phyloP scores from a whole-genome alignment of 1,140 invertebrate species.

The Ips typographus region DNA sequence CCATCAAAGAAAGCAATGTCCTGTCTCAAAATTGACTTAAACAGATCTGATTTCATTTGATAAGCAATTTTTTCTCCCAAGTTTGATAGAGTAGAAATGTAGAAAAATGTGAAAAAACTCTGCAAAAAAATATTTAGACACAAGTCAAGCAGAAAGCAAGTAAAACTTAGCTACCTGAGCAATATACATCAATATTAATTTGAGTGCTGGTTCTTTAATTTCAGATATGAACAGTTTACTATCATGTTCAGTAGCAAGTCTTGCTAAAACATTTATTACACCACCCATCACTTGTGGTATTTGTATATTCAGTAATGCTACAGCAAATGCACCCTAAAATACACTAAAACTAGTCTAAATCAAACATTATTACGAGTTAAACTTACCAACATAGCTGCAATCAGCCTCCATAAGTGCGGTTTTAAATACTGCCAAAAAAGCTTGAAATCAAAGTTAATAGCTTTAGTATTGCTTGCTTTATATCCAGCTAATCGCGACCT shows the following conservation, averaged over 20 bases:
- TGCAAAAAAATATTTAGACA: constrained; percentile 50
- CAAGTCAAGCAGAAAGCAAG: neutral
- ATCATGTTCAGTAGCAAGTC: constrained; percentile 55
- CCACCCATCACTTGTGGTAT: constrained; percentile 76
- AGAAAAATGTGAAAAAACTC: constrained; percentile 84
- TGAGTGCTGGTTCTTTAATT: constrained; percentile 66
- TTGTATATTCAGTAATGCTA: constrained; percentile 79
- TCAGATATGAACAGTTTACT: constrained; percentile 58
- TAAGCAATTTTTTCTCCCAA: constrained; percentile 85
- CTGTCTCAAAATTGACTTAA: constrained; percentile 80
- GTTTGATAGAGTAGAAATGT: constrained; percentile 82
- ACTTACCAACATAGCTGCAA: constrained; percentile 58
- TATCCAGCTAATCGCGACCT: constrained; percentile 46
- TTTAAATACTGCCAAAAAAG: constrained; percentile 65
- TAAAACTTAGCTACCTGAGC: constrained; percentile 60
- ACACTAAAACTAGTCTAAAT: neutral
- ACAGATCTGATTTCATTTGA: constrained; percentile 78
- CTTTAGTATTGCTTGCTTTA: constrained; percentile 32
- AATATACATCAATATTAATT: constrained; percentile 67
- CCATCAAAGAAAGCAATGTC: constrained; percentile 91
- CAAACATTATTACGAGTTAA: neutral
- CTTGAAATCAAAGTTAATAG: constrained; percentile 63
- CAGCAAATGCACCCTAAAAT: constrained; percentile 73
- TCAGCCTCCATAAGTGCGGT: constrained; percentile 59
- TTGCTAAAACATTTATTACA: constrained; percentile 73